Evolutionary conservation across 2,113 vertebrate species (phyloP), one percentile per base, ranked within the genome.

Genomic region (Trematocara nigrifrons): DNA sequence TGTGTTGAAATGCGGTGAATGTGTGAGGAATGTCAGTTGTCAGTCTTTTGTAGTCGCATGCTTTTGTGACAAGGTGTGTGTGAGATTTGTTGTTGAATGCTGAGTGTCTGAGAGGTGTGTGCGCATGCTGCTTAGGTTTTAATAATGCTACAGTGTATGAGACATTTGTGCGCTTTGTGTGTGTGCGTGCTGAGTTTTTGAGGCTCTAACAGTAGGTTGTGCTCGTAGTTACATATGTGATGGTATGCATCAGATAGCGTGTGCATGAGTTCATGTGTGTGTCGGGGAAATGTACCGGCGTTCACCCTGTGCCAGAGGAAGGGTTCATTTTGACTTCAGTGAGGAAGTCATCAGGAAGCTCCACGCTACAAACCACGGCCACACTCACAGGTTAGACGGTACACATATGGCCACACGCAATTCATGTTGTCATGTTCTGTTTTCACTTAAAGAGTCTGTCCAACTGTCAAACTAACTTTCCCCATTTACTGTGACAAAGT

Each of bases 291-390:
- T 97, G 96, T 94, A 95, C 92, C 95, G 94, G 91, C 93, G 94
- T 91, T 97, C 96, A 84, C 95, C 96, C 71, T 95, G 95, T 92
- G 95, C 94, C 93, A 95, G 94, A 92, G 92, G 94, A 94, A 95
- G 95, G 93, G 93, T 96, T 93, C 95, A 97, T 86, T 97, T 97
- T 93, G 96, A 97, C 95, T 97, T 97, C 94, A 96, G 96, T 66
- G 96, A 97, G 87, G 96, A 97, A 80, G 96, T 96, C 88, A 84
- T 97, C 92, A 96, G 92, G 90, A 96, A 85, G 87, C 94, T 96
- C 71, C 95, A 95, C 20, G 83, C 95, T 40, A 38, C 90, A 87
- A 95, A 93, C 91, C 93, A 91, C 16, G 20, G 90, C 76, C 91
- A 89, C 5, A 42, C 89, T 88, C 87, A 82, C 94, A 97, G 96